Percentiles rank a stretch among this genome's conserved stretches.
These are phyloP conservation scores for Furnarius figulus DNA, from an alignment of 2,113 vertebrate genomes.

Conservation along the genomic window DNA sequence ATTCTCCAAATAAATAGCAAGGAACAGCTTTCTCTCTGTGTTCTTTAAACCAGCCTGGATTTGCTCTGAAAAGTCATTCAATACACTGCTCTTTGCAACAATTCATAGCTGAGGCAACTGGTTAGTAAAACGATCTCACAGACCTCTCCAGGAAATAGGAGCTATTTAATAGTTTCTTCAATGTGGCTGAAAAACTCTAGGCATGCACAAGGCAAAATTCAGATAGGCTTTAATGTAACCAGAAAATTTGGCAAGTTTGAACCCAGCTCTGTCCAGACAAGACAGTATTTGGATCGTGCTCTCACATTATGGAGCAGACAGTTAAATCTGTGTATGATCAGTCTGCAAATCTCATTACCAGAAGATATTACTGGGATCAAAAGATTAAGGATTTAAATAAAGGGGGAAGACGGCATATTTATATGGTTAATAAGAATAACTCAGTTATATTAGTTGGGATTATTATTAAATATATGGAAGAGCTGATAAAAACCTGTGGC, in stretches of 20 bases:
- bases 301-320: not conserved
- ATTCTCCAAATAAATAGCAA: not conserved
- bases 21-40: not conserved
- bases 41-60: not conserved
- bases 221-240: not conserved
- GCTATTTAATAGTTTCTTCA: conserved; percentile 6
- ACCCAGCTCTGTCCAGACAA: not conserved
- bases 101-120: not conserved
- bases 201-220: not conserved
- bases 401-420: conserved; percentile 24
- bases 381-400: conserved; percentile 56
- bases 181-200: not conserved
- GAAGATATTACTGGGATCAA: conserved; percentile 39
- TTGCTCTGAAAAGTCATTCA: not conserved
- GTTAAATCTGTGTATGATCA: conserved; percentile 34
- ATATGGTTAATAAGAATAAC: conserved; percentile 53
- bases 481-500: conserved; percentile 30
- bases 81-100: not conserved
- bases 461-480: conserved; percentile 44
- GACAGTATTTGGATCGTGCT: conserved; percentile 24
- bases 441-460: conserved; percentile 37
- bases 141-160: not conserved
- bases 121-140: conserved; percentile 9
- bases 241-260: conserved; percentile 10
- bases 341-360: conserved; percentile 40